phyloP scores from a whole-genome alignment of 2,113 vertebrate genomes.

The Anas platyrhynchos region DNA sequence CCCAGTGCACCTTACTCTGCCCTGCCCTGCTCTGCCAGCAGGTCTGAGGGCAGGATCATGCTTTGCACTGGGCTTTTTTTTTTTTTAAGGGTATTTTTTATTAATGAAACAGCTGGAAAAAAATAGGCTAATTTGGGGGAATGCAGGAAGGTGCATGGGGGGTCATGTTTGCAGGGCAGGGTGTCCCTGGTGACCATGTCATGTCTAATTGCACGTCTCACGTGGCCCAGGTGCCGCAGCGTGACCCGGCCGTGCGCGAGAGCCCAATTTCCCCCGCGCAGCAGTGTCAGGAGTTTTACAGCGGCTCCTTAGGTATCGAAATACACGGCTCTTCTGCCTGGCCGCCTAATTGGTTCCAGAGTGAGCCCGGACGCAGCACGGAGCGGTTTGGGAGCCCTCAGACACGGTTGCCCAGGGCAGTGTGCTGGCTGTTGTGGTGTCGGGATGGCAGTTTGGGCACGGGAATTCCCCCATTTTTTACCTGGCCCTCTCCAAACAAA shows the following conservation, averaged over 20 bases:
- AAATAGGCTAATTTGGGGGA: fast-evolving
- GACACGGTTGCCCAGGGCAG: fast-evolving
- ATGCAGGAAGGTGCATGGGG: fast-evolving
- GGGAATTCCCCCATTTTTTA: background rate
- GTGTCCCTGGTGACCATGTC: background rate
- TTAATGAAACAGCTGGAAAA: background rate
- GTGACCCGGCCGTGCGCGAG: background rate
- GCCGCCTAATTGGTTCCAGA: constrained; percentile 33
- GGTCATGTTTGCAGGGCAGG: background rate
- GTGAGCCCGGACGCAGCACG: fast-evolving
- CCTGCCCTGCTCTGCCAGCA: fast-evolving
- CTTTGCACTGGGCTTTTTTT: background rate
- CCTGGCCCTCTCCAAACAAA: fast-evolving
- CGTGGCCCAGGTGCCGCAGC: background rate
- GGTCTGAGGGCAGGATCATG: background rate
- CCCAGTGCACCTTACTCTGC: background rate
- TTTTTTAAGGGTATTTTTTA: background rate
- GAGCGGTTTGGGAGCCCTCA: background rate
- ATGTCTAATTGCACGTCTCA: constrained; percentile 1
- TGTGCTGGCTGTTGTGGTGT: fast-evolving
- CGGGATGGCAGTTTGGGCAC: fast-evolving
- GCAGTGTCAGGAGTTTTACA: background rate
- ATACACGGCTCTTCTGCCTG: background rate
- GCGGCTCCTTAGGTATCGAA: background rate
- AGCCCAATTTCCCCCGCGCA: constrained; percentile 50